Percentiles rank a stretch among this genome's conserved stretches.
These are phyloP conservation scores for Brachyrhaphis roseni DNA, from an alignment of 2,797 vertebrate genomes.

Conservation along the genomic window DNA sequence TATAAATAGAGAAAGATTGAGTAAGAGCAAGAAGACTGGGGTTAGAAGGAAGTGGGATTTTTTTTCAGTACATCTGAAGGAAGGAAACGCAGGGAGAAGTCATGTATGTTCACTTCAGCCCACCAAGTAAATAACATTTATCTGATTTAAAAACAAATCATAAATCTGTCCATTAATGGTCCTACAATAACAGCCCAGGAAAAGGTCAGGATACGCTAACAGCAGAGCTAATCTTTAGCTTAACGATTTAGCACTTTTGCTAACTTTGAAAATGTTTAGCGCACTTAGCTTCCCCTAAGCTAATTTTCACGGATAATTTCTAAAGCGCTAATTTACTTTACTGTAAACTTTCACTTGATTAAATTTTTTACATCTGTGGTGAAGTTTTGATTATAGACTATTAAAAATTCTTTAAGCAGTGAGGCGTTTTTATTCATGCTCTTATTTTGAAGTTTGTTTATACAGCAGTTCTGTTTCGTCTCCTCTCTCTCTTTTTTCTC, in stretches of 20 bases:
- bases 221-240: too few species aligned
- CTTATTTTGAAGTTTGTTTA: slow-evolving; percentile 1
- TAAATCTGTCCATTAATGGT: background rate
- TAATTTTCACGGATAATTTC: background rate
- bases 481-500: too few species aligned
- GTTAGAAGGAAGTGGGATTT: slow-evolving; percentile 69
- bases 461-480: background rate
- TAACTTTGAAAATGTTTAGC: too few species aligned
- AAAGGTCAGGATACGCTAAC: background rate
- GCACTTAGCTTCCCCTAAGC: background rate
- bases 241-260: too few species aligned
- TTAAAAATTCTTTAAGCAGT: background rate
- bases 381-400: background rate
- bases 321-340: background rate
- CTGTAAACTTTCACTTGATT: background rate
- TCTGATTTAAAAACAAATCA: background rate
- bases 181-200: background rate
- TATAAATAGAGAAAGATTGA: slow-evolving; percentile 83
- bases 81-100: slow-evolving; percentile 51
- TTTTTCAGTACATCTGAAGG: slow-evolving; percentile 46
- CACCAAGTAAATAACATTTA: background rate
- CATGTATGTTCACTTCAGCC: background rate
- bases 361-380: background rate
- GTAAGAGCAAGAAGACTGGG: slow-evolving; percentile 77
- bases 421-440: background rate